phyloP scores from a whole-genome alignment of 2,797 vertebrate genomes.

The Ctenopoma multispine region DNA sequence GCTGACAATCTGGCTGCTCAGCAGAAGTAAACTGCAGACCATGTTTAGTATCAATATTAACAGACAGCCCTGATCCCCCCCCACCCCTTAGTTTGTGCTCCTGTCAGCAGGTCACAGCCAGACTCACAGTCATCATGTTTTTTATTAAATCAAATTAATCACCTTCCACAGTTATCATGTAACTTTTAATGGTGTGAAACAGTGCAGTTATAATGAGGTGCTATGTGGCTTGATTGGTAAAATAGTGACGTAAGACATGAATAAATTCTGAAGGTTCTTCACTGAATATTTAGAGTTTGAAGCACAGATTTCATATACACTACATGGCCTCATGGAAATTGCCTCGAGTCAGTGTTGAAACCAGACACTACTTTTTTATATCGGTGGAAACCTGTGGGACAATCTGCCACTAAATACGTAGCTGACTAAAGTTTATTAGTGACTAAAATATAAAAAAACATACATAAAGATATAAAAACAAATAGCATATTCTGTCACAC shows the following conservation, averaged over 20 bases:
- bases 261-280: not conserved
- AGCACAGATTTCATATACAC: not conserved
- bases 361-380: not conserved
- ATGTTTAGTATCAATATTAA: slow-evolving; percentile 63
- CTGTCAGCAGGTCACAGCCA: slow-evolving; percentile 51
- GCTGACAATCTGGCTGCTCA: slow-evolving; percentile 76
- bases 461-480: too few species aligned
- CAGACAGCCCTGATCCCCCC: slow-evolving; percentile 49
- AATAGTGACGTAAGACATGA: not conserved
- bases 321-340: not conserved
- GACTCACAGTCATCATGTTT: slow-evolving; percentile 17
- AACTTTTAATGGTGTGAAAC: not conserved
- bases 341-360: not conserved
- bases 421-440: too few species aligned
- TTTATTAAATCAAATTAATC: slow-evolving; percentile 4
- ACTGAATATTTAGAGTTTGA: not conserved
- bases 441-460: too few species aligned
- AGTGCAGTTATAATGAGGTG: not conserved
- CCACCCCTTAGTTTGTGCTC: slow-evolving; percentile 21
- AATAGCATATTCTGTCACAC: too few species aligned
- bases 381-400: too few species aligned
- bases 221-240: slow-evolving; percentile 5
- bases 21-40: slow-evolving; percentile 67
- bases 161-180: not conserved
- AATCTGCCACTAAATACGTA: too few species aligned